Conservation (phyloP, 2,888 invertebrate genomes). For the Ennomos erosarius region DNA sequence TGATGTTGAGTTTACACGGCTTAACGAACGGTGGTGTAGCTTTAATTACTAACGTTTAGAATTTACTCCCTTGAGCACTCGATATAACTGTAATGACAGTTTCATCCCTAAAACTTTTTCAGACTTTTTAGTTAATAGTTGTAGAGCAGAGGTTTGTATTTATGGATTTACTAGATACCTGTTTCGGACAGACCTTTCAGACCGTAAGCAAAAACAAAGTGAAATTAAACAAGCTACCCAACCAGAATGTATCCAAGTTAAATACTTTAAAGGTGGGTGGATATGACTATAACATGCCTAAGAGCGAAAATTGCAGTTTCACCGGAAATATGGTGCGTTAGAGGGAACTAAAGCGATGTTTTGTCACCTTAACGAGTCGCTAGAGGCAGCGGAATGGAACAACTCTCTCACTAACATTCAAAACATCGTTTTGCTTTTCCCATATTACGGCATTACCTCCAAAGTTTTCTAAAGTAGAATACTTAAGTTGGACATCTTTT, state of each 20-base stretch:
- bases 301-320: slow-evolving; percentile 59
- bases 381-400: slow-evolving; percentile 51
- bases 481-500: slow-evolving; percentile 1
- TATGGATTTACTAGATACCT: not conserved
- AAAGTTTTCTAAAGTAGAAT: slow-evolving; percentile 17
- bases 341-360: slow-evolving; percentile 61
- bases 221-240: slow-evolving; percentile 41
- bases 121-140: too few relatives aligned
- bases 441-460: slow-evolving; percentile 26
- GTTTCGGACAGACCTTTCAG: slow-evolving; percentile 1
- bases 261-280: slow-evolving; percentile 48
- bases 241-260: slow-evolving; percentile 54
- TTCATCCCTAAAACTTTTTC: too few relatives aligned
- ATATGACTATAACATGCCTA: slow-evolving; percentile 44
- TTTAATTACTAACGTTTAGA: too few relatives aligned
- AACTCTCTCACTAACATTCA: slow-evolving; percentile 50
- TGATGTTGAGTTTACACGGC: too few relatives aligned
- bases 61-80: too few relatives aligned
- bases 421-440: slow-evolving; percentile 55
- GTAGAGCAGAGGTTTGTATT: too few relatives aligned
- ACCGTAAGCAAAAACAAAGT: slow-evolving; percentile 10
- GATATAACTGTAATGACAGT: too few relatives aligned
- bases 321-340: slow-evolving; percentile 54
- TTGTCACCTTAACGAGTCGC: slow-evolving; percentile 62
- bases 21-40: too few relatives aligned